These are phyloP conservation scores for Hirtodrosophila histrioides DNA, from an alignment of 2,888 invertebrate genomes.

Conservation along the genomic window DNA sequence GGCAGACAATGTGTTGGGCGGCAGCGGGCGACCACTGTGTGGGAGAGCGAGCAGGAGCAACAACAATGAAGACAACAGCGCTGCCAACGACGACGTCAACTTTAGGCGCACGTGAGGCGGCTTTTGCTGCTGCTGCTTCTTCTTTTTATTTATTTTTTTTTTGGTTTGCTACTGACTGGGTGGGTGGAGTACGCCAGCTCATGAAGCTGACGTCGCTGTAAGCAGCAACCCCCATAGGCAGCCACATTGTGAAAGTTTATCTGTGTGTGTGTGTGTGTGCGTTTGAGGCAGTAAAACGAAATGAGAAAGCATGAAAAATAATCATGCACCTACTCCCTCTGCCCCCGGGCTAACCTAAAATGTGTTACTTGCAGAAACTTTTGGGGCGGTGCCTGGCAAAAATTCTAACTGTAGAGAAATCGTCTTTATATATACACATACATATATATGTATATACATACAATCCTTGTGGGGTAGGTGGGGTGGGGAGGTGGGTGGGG, in stretches of 20 bases:
- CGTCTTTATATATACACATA: slow-evolving; percentile 38
- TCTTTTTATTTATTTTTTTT: slow-evolving; percentile 8
- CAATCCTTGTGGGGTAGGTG: slow-evolving; percentile 17
- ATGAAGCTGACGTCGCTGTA: slow-evolving; percentile 37
- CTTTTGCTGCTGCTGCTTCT: slow-evolving; percentile 24
- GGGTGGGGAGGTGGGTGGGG: not conserved
- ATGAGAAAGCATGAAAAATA: slow-evolving; percentile 78
- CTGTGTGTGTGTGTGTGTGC: slow-evolving; percentile 33
- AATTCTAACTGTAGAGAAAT: slow-evolving; percentile 63
- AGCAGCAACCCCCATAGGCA: slow-evolving; percentile 60
- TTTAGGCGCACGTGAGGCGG: slow-evolving; percentile 68
- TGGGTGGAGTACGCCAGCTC: slow-evolving; percentile 30
- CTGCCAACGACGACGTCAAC: slow-evolving; percentile 34
- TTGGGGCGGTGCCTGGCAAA: slow-evolving; percentile 73
- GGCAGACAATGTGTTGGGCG: slow-evolving; percentile 82
- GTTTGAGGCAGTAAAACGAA: slow-evolving; percentile 67
- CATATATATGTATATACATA: slow-evolving; percentile 3
- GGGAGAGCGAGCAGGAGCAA: slow-evolving; percentile 33
- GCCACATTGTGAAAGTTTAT: slow-evolving; percentile 69
- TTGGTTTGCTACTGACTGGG: not conserved
- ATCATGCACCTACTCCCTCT: slow-evolving; percentile 52
- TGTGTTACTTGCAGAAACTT: slow-evolving; percentile 55
- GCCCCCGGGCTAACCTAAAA: slow-evolving; percentile 18
- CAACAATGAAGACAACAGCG: slow-evolving; percentile 26
- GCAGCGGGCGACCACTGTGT: slow-evolving; percentile 18